phyloP scores from a whole-genome alignment of 2,113 vertebrate genomes.

The Megatriorchis doriae region DNA sequence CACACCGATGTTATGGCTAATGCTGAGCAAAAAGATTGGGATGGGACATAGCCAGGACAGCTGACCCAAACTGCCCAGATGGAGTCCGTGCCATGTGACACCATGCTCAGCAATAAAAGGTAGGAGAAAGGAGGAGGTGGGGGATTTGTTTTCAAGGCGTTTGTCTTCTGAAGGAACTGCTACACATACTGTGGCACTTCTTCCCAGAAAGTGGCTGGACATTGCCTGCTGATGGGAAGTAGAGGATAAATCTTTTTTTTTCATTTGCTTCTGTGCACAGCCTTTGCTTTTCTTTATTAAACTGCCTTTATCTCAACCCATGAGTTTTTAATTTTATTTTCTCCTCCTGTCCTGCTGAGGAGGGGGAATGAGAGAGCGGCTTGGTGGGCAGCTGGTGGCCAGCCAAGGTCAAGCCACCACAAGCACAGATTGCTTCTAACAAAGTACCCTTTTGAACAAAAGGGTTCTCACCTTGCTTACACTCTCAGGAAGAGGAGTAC shows the following conservation, averaged over 20 bases:
- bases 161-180: not conserved
- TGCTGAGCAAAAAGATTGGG: not conserved
- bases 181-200: not conserved
- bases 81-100: not conserved
- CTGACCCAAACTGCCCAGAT: not conserved
- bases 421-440: not conserved
- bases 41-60: not conserved
- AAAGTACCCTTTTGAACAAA: not conserved
- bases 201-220: not conserved
- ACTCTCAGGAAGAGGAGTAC: not conserved
- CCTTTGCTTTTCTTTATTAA: not conserved
- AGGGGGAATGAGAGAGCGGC: not conserved
- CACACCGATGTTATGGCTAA: not conserved
- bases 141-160: not conserved
- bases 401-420: not conserved
- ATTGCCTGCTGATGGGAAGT: not conserved
- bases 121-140: not conserved
- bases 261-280: not conserved
- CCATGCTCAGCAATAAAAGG: not conserved
- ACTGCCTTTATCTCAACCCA: not conserved
- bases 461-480: not conserved
- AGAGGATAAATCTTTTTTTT: not conserved
- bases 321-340: not conserved
- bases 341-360: not conserved
- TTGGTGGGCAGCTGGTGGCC: not conserved